Conservation (phyloP, 2,797 vertebrate genomes). For the Vespertilio murinus region DNA sequence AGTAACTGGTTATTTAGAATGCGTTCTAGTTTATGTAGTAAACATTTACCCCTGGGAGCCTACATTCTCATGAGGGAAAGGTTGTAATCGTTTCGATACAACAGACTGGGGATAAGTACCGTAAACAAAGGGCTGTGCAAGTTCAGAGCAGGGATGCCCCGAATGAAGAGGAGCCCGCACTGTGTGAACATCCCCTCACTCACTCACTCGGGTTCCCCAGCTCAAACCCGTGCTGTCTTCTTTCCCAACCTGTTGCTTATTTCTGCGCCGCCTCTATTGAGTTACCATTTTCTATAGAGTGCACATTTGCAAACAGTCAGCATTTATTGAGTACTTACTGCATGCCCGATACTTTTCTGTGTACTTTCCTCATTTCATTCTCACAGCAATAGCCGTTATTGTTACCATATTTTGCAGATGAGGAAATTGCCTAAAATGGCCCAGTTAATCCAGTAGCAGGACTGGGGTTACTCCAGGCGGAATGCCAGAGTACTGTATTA, state of each 20-base stretch:
- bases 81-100: not conserved
- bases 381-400: not conserved
- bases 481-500: not conserved
- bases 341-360: not conserved
- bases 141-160: not conserved
- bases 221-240: not conserved
- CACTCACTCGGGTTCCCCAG: not conserved
- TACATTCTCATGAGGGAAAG: not conserved
- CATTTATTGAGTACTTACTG: not conserved
- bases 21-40: not conserved
- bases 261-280: not conserved
- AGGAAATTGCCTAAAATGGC: not conserved
- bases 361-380: not conserved
- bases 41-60: not conserved
- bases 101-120: not conserved
- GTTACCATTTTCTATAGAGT: not conserved
- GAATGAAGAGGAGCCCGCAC: not conserved
- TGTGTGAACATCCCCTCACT: rapidly evolving
- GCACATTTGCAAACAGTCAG: not conserved
- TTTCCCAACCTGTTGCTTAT: not conserved
- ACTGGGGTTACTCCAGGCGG: not conserved
- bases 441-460: not conserved
- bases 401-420: constrained; percentile 35
- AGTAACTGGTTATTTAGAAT: constrained; percentile 11
- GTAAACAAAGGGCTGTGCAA: not conserved